Percentiles rank a stretch among this genome's conserved stretches.
Conservation (phyloP, 2,888 invertebrate species). For the Myathropa florea region DNA sequence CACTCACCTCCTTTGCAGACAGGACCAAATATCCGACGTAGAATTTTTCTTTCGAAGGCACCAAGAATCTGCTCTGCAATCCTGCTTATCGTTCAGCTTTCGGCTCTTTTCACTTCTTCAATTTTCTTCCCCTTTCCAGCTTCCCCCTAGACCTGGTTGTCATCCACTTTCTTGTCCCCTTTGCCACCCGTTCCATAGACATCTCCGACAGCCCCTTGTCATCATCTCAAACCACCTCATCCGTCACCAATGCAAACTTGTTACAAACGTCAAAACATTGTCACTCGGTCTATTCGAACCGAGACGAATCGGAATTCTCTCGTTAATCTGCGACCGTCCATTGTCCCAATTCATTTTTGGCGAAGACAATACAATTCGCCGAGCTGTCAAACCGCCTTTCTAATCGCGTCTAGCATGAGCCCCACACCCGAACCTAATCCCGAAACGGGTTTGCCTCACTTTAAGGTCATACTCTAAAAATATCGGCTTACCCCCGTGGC, state of each 20-base stretch:
- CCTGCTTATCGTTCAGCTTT: no score
- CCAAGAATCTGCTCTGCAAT: no score
- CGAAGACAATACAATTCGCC: not conserved
- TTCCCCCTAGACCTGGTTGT: no score
- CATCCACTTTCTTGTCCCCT: not conserved
- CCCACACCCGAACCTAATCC: not conserved
- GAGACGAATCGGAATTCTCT: not conserved
- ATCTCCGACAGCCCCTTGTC: not conserved
- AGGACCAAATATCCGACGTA: no score
- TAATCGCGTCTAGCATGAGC: not conserved
- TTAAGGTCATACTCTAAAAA: constrained; percentile 46
- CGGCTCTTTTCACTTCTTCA: no score
- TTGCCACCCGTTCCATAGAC: not conserved
- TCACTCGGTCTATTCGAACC: not conserved
- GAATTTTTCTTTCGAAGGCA: no score
- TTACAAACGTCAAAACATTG: constrained; percentile 1
- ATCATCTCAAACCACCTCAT: not conserved
- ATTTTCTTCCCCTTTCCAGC: no score
- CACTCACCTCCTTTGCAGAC: no score
- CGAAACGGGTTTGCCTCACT: constrained; percentile 12
- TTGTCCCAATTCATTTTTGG: not conserved
- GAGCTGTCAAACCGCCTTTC: not conserved
- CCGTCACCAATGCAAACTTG: not conserved
- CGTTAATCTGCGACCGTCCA: not conserved
- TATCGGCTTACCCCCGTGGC: not conserved